These are phyloP conservation scores for Sander vitreus DNA, from an alignment of 2,113 vertebrate genomes.

Conservation along the genomic window DNA sequence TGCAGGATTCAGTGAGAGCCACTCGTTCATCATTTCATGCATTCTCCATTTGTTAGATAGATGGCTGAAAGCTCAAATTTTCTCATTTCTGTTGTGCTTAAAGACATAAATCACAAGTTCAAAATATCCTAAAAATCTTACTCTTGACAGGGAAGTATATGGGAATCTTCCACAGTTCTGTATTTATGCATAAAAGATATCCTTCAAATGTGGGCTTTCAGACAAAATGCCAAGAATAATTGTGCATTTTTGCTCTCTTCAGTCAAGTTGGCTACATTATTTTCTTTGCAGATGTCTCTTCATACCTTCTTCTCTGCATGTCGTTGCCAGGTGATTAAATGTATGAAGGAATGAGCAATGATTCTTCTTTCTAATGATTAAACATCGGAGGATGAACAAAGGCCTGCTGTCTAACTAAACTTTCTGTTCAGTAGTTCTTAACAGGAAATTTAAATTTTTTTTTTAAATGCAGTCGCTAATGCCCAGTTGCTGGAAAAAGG, in stretches of 20 bases:
- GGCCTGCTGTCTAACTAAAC: background rate
- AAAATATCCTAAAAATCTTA: constrained; percentile 20
- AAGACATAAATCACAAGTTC: constrained; percentile 56
- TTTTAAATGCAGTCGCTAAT: no score
- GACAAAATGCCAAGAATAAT: background rate
- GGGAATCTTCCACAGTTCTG: constrained; percentile 6
- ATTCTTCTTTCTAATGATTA: background rate
- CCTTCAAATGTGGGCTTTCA: background rate
- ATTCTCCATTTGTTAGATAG: constrained; percentile 39
- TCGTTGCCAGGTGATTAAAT: background rate
- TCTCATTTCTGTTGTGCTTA: constrained; percentile 35
- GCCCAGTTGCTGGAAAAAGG: no score
- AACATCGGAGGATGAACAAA: background rate
- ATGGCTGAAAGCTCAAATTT: constrained; percentile 40
- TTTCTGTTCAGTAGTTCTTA: background rate
- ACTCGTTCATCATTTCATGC: constrained; percentile 35
- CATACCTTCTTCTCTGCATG: background rate
- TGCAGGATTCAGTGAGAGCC: constrained; percentile 30
- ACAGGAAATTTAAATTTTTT: no score
- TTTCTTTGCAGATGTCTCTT: constrained; percentile 1
- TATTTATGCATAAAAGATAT: background rate
- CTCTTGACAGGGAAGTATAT: constrained; percentile 47
- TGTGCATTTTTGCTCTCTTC: background rate
- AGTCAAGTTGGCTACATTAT: background rate
- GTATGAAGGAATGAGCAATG: background rate